phyloP scores from a whole-genome alignment of 2,113 vertebrate genomes.

The Rhinoderma darwinii region DNA sequence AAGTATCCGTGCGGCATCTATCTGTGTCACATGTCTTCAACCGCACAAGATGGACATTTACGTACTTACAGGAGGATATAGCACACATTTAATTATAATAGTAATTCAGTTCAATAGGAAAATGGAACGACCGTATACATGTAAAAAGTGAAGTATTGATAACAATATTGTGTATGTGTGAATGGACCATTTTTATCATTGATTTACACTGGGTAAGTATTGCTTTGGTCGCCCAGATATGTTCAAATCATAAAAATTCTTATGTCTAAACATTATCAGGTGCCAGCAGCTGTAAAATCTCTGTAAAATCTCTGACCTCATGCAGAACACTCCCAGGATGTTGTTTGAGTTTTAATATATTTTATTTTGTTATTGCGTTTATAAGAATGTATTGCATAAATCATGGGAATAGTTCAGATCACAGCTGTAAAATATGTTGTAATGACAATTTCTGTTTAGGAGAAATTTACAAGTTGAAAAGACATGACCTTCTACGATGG shows the following conservation, averaged over 20 bases:
- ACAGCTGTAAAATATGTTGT: background rate
- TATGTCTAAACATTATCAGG: background rate
- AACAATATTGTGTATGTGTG: too few relatives aligned
- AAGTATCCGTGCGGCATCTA: too few relatives aligned
- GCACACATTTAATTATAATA: too few relatives aligned
- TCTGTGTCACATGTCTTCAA: too few relatives aligned
- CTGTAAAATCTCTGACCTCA: background rate
- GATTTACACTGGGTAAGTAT: too few relatives aligned
- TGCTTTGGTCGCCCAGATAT: background rate
- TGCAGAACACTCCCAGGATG: background rate
- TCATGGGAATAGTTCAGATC: background rate
- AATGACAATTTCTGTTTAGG: background rate
- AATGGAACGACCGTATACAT: too few relatives aligned
- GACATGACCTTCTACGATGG: slow-evolving; percentile 89
- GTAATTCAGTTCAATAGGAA: too few relatives aligned
- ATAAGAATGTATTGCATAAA: background rate
- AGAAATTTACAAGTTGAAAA: background rate
- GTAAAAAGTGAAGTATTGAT: too few relatives aligned
- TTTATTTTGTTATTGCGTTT: background rate
- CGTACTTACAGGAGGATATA: too few relatives aligned
- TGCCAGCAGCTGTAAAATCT: background rate
- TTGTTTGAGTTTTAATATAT: background rate
- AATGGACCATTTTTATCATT: too few relatives aligned
- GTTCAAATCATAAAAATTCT: background rate
- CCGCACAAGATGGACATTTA: too few relatives aligned